Conservation (phyloP, 2,888 invertebrate genomes). For the Cephalotes varians region DNA sequence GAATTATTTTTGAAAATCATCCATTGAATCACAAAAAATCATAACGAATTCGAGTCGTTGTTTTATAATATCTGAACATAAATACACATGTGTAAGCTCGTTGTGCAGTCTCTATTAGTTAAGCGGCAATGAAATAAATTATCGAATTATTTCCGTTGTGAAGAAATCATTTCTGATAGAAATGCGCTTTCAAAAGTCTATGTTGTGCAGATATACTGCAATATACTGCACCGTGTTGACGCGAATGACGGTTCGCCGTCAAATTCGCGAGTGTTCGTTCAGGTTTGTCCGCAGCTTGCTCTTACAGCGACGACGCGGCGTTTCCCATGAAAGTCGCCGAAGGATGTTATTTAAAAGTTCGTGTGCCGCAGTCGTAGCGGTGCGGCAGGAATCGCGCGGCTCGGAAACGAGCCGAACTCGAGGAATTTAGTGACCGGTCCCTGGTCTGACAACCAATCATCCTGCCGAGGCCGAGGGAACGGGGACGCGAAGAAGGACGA, state of each 20-base stretch:
- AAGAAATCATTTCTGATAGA: background rate
- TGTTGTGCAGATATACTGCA: background rate
- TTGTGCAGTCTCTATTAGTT: background rate
- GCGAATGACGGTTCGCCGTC: background rate
- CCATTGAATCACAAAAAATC: background rate
- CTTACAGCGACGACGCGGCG: background rate
- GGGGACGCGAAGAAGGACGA: constrained; percentile 65
- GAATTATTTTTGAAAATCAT: background rate
- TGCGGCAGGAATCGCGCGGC: constrained; percentile 44
- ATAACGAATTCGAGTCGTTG: background rate
- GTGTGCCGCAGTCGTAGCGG: constrained; percentile 10
- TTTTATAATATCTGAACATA: background rate
- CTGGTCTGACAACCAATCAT: constrained; percentile 82
- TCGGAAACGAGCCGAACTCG: constrained; percentile 68
- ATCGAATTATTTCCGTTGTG: background rate
- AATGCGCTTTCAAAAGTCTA: background rate
- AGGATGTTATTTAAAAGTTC: constrained; percentile 47
- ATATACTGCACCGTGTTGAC: background rate
- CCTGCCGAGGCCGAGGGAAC: constrained; percentile 68
- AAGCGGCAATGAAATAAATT: background rate
- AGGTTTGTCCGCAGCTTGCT: background rate
- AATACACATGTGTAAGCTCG: background rate
- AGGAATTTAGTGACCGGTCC: constrained; percentile 83
- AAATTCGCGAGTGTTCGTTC: background rate
- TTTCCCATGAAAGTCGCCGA: constrained; percentile 27